Base-by-base conservation (phyloP, 2,797 vertebrate species). In the Notolabrus celidotus region DNA sequence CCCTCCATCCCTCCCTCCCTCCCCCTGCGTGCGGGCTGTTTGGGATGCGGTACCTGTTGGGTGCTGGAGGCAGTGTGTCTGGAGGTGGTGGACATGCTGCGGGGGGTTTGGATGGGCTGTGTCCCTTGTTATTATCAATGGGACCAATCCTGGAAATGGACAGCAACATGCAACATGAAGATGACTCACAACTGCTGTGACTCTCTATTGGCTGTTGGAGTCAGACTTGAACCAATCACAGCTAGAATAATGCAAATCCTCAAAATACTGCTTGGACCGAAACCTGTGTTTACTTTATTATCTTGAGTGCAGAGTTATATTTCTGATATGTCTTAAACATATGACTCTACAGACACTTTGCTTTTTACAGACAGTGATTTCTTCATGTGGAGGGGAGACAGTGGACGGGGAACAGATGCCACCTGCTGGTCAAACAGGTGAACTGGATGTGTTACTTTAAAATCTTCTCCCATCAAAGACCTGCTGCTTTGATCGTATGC, bases 41-140 rank as follows among this genome's bases (percentile, higher is more conserved):
- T 77, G 83, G 64, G 77, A 83, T 86, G 88, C 69, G 80, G 86
- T 99, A 97, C 97, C 98, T 99, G 96, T 95, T 98, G 84, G 96
- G 95, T 67, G 96, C 94, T 80, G 95, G 94, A 90, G 92, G 92
- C 11, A 88, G 94, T 57, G 90, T 71, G 88, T 90, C 94, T 91
- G 82, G 50, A 67, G 80, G 27, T 65, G 83, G 87, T 55, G 88
- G 75, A 78, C 93, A 91, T 80, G 92, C 91, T 69, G 95, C 86
- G 46, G 93, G 93, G 22, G 79, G 73, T 3, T 90, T 85, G 38
- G 90, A 89, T 88, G 92, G 93, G 64, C 92, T 92, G 71, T 79
- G 85, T 59, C 84, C 89, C 85, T 89, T 88, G 85, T 83, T 86
- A 83, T 92, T 94, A 82, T 96, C 95, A 67, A 88, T 83, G 86